Evolutionary conservation across 2,113 vertebrate genomes (phyloP), one percentile per base, ranked within the genome.

Genomic region (Psittacula cyanocephala): DNA sequence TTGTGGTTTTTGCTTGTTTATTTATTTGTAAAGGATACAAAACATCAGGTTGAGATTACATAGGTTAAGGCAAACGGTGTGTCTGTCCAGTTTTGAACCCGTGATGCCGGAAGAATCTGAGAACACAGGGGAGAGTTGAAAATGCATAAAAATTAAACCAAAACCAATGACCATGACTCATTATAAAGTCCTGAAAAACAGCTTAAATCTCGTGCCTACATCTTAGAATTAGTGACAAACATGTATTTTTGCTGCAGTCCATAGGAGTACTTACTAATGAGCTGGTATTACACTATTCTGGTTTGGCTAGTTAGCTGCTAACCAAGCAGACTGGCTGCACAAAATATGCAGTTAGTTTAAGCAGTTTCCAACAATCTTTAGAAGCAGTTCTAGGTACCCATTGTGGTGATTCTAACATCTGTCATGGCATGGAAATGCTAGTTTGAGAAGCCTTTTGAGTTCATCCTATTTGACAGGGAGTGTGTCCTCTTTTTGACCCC

Each of bases 41-140:
- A 95, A 3, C 41, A 37, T 23, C 23, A 37, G 1, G 2, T 69
- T 59, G 27, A 68, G 14, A 57, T 70, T 70, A n/a, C 14, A 28
- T 11, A 59, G 12, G 14, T 44, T 43, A 93, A 33, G 27, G 4
- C 0, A 3, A 76, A 55, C 20, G 7, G 2, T 33, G 10, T 22
- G 3, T 88, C 82, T 72, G 4, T n/a, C 9, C 67, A 41, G 3
- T 46, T 11, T 14, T 76, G 52, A 81, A 33, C 3, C 4, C 20
- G 33, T 7, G 17, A 64, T 31, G 15, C 29, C 8, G 76, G 35
- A 75, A 91, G 16, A 67, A 14, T 39, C 13, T 65, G 17, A 77
- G 14, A 39, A 67, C 15, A 59, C 35, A 29, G 9, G 3, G 1
- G 6, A 50, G 22, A 75, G 5, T 10, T 67, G 7, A 78, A 78